Conservation (phyloP, 2,797 vertebrate genomes). For the Ciconia nigra region DNA sequence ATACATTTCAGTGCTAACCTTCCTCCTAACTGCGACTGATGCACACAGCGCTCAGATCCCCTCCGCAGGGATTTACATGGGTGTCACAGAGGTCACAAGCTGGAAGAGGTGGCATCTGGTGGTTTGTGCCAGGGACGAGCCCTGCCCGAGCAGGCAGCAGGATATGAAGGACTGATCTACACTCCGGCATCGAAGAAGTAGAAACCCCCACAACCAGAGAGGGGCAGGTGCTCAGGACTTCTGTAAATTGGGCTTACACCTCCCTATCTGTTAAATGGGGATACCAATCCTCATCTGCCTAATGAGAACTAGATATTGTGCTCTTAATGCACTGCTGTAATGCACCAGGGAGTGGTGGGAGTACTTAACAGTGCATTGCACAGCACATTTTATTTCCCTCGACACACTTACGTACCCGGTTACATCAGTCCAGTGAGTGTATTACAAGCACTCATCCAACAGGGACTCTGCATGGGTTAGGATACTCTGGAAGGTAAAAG, state of each 20-base stretch:
- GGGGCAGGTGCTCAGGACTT: background rate
- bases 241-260: background rate
- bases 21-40: background rate
- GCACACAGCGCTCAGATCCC: background rate
- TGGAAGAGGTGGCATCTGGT: background rate
- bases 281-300: background rate
- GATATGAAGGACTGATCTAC: background rate
- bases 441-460: background rate
- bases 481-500: background rate
- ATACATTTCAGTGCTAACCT: background rate
- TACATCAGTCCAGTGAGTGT: background rate
- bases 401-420: fast-evolving
- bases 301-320: background rate
- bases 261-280: background rate
- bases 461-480: background rate
- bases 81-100: background rate
- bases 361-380: background rate
- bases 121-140: background rate
- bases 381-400: background rate
- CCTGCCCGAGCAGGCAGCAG: background rate
- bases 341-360: background rate
- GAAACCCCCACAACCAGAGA: background rate
- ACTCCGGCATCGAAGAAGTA: background rate
- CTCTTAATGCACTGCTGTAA: background rate
- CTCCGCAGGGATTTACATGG: background rate